These are phyloP conservation scores for Pammene fasciana DNA, from an alignment of 2,888 invertebrate genomes.

Conservation along the genomic window DNA sequence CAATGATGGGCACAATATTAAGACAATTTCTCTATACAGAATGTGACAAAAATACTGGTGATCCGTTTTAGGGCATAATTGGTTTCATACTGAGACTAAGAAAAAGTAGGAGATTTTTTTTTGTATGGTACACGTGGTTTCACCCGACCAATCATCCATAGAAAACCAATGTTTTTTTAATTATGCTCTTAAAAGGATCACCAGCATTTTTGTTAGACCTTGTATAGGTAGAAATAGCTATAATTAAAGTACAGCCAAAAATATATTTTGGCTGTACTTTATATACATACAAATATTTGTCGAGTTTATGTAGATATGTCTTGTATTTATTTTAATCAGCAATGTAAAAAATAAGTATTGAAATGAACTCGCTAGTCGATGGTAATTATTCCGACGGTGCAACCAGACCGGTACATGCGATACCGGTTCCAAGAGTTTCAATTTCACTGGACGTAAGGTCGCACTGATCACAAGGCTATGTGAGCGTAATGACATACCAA, in stretches of 20 bases:
- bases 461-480: slow-evolving; percentile 71
- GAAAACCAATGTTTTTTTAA: no score
- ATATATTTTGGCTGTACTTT: no score
- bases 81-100: no score
- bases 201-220: no score
- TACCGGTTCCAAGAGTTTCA: slow-evolving; percentile 64
- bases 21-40: slow-evolving; percentile 12
- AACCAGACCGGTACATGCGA: slow-evolving; percentile 54
- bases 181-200: no score
- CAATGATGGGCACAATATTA: slow-evolving; percentile 37
- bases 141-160: no score
- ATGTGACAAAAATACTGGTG: no score
- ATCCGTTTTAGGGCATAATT: no score
- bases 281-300: background rate
- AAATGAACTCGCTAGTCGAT: slow-evolving; percentile 55
- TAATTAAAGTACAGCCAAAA: no score
- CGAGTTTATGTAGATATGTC: background rate
- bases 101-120: no score
- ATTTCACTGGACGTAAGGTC: slow-evolving; percentile 81
- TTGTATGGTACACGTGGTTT: no score
- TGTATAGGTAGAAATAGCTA: no score
- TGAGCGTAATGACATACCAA: slow-evolving; percentile 57
- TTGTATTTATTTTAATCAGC: background rate
- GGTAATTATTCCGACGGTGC: slow-evolving; percentile 57
- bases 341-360: slow-evolving; percentile 46